phyloP scores from a whole-genome alignment of 2,888 invertebrate species.

The Mimumesa dahlbomi region DNA sequence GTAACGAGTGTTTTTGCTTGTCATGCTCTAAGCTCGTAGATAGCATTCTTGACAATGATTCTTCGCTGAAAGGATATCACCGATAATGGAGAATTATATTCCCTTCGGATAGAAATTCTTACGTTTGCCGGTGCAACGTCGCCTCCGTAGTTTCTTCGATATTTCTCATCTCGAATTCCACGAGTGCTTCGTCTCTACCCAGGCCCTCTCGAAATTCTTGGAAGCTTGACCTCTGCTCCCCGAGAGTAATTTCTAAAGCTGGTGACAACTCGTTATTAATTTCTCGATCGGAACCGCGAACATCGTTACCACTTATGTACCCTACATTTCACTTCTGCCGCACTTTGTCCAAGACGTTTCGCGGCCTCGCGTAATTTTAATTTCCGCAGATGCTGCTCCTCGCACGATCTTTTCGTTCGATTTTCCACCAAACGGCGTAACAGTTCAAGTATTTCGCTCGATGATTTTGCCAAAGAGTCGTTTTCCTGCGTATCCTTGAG shows the following conservation, averaged over 20 bases:
- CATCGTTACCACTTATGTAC: constrained; percentile 1
- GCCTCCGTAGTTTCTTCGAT: too few species aligned
- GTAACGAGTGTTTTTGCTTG: not conserved
- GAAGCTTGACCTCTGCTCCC: too few species aligned
- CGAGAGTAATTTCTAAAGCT: too few species aligned
- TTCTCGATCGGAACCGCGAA: too few species aligned
- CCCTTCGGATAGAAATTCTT: not conserved
- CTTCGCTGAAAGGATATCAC: constrained; percentile 4
- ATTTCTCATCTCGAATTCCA: too few species aligned
- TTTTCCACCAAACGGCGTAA: constrained; percentile 1
- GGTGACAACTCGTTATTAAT: too few species aligned
- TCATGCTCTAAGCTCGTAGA: not conserved
- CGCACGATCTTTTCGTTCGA: not conserved
- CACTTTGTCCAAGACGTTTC: not conserved
- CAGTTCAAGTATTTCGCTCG: constrained; percentile 2
- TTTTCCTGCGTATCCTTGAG: not conserved
- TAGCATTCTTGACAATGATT: constrained; percentile 1
- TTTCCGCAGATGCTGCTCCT: too few species aligned
- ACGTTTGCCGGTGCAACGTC: not conserved
- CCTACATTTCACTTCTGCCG: constrained; percentile 1
- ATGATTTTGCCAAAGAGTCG: too few species aligned
- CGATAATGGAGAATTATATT: not conserved
- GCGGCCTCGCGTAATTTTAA: not conserved
- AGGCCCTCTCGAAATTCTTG: too few species aligned
- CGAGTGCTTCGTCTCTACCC: too few species aligned